Conservation (phyloP, 2,797 vertebrate genomes). For the Sternarchorhynchus goeldii region DNA sequence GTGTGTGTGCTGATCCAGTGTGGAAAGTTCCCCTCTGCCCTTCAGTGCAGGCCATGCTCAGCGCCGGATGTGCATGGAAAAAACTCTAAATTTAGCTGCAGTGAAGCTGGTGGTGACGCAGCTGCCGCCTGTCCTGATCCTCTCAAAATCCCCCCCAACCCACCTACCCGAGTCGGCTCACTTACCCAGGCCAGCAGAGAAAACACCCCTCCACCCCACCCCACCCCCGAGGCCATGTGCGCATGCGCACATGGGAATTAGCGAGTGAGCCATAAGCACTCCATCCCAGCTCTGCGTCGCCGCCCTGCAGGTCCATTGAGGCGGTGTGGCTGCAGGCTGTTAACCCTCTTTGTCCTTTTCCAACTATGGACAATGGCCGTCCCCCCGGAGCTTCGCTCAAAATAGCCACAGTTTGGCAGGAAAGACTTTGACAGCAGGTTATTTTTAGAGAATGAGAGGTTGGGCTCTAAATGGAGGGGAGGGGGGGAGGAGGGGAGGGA, state of each 20-base stretch:
- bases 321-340: slow-evolving; percentile 41
- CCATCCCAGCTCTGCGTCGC: no score
- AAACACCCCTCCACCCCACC: no score
- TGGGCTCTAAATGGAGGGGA: slow-evolving; percentile 61
- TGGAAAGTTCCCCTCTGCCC: slow-evolving; percentile 66
- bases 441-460: slow-evolving; percentile 64
- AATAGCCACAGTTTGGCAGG: slow-evolving; percentile 66
- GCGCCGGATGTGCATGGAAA: slow-evolving; percentile 65
- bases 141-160: slow-evolving; percentile 58
- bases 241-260: no score
- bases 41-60: slow-evolving; percentile 49
- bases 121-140: slow-evolving; percentile 68
- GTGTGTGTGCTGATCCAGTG: slow-evolving; percentile 44
- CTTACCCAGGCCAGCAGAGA: slow-evolving; percentile 10
- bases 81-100: slow-evolving; percentile 77
- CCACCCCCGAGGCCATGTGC: no score
- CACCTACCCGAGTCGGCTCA: slow-evolving; percentile 26
- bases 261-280: no score
- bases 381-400: slow-evolving; percentile 61
- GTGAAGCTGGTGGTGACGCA: slow-evolving; percentile 73
- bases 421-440: slow-evolving; percentile 60
- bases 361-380: slow-evolving; percentile 67
- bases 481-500: not conserved
- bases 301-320: no score
- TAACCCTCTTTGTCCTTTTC: slow-evolving; percentile 61